Evolutionary conservation across 2,113 vertebrate species (phyloP), one percentile per base, ranked within the genome.

Genomic region (Eira barbara): DNA sequence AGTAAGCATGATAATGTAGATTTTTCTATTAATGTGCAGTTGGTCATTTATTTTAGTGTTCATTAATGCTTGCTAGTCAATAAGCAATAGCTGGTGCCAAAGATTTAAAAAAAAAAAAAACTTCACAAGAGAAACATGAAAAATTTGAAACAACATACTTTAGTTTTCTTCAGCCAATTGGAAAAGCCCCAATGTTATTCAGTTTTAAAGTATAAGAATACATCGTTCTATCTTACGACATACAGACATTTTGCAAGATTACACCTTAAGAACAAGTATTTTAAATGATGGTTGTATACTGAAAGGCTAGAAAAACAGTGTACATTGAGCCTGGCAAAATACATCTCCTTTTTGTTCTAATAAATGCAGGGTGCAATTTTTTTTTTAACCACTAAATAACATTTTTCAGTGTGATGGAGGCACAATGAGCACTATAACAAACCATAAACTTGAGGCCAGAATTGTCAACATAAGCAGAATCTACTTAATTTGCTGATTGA

Each of bases 401-500:
- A 85, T 42, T 94, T 81, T 96, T 89, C 73, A 94, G 59, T 57
- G 63, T 94, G 92, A 95, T 6, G 31, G 84, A 92, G 97, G 7
- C 21, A 79, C 79, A 93, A 93, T 69, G 52, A 96, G 52, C 61
- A 93, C 36, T 85, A 71, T 8, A 82, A 91, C n/a, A 89, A 94
- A 80, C 81, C 80, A 96, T 95, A 92, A 97, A 73, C 83, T 97
- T 89, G 47, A 90, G 59, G 76, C 34, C 57, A 84, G 23, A 94
- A 95, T 71, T 83, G 82, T 95, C 74, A 91, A 85, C 84, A 84
- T 78, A 95, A 88, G 69, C 29, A 95, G 31, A 97, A 59, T 93
- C 45, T 95, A 65, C 69, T 97, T 97, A 95, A 97, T 97, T 96
- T 97, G 79, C 71, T 96, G 85, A 97, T 69, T 97, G 86, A 95